A percentile compares a stretch with the other conserved stretches of the same genome.
Conservation (phyloP, 2,888 invertebrate genomes). For the Onthophagus sagittarius region DNA sequence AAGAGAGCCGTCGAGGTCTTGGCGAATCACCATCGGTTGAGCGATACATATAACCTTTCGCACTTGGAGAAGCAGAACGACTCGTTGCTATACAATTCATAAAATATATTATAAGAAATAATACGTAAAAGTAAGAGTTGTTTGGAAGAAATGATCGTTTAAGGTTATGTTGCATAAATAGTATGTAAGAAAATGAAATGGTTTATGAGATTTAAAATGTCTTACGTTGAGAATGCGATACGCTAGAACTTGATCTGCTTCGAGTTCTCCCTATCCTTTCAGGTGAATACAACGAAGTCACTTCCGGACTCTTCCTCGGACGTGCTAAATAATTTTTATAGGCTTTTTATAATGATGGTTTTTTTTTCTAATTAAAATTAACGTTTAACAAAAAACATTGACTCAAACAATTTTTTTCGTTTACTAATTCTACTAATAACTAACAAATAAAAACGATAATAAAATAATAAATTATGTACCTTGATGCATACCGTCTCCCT, state of each 20-base stretch:
- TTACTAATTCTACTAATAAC: not conserved
- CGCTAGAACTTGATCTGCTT: slow-evolving; percentile 63
- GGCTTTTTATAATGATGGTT: not conserved
- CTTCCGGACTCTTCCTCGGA: slow-evolving; percentile 59
- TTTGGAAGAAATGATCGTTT: not conserved
- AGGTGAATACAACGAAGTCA: slow-evolving; percentile 56
- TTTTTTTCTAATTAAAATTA: not conserved
- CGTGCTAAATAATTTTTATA: slow-evolving; percentile 53
- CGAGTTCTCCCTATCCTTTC: slow-evolving; percentile 59
- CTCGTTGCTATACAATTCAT: slow-evolving; percentile 69
- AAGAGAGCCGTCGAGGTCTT: slow-evolving; percentile 59
- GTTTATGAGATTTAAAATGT: not conserved
- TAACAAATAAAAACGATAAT: slow-evolving; percentile 2
- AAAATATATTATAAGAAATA: not conserved
- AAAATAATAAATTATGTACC: slow-evolving; percentile 49
- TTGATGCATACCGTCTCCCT: slow-evolving; percentile 64
- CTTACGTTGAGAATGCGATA: slow-evolving; percentile 90
- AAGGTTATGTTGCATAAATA: not conserved
- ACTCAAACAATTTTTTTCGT: slow-evolving; percentile 11
- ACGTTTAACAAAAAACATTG: not conserved
- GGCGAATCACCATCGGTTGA: slow-evolving; percentile 43
- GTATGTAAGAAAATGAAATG: not conserved
- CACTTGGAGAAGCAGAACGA: slow-evolving; percentile 89
- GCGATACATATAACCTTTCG: slow-evolving; percentile 65
- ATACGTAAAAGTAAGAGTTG: not conserved